A percentile compares a stretch with the other conserved stretches of the same genome.
These are phyloP conservation scores for Anguilla rostrata DNA, from an alignment of 2,113 vertebrate genomes.

Conservation along the genomic window DNA sequence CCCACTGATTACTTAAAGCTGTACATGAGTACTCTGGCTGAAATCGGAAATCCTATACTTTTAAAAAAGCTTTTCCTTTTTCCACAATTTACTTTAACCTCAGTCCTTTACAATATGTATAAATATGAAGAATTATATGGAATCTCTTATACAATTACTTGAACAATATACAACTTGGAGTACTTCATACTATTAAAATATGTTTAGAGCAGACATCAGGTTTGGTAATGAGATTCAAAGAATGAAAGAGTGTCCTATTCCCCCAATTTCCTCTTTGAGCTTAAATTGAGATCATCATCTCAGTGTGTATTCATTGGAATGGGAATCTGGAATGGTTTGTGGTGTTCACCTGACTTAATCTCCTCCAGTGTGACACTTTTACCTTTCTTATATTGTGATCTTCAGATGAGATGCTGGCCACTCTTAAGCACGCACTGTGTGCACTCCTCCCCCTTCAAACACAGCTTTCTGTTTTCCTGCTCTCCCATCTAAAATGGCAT, in stretches of 20 bases:
- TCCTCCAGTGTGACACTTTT: background rate
- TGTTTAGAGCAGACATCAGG: background rate
- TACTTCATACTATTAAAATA: background rate
- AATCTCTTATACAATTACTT: background rate
- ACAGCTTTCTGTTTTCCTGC: background rate
- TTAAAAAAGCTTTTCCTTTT: background rate
- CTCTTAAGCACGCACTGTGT: background rate
- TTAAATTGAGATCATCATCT: background rate
- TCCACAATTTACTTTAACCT: background rate
- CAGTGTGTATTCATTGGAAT: background rate
- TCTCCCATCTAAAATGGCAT: background rate
- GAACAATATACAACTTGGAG: background rate
- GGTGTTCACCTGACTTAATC: background rate
- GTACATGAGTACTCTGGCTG: background rate
- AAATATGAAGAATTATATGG: background rate
- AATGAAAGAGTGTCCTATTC: background rate
- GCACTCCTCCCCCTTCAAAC: background rate
- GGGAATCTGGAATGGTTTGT: background rate
- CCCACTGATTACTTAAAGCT: background rate
- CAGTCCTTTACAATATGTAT: slow-evolving; percentile 3
- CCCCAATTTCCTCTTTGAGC: background rate
- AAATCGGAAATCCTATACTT: background rate
- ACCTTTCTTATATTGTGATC: background rate
- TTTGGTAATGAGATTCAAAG: slow-evolving; percentile 8
- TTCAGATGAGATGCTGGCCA: background rate